Base-by-base conservation (phyloP, 2,888 invertebrate species). In the Neoscelio sp. region DNA sequence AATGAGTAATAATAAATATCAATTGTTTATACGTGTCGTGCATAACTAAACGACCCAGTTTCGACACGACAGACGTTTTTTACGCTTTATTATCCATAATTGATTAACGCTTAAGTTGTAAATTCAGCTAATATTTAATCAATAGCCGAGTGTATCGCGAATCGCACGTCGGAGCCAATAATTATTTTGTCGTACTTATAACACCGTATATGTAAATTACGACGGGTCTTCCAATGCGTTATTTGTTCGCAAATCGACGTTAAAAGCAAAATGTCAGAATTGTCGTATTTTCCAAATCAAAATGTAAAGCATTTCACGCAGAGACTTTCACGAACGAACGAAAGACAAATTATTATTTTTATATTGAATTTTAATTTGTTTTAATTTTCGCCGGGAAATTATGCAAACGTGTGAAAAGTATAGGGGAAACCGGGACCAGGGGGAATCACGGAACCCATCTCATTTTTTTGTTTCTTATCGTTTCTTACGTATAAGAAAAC, bases 231-330 rank as follows among this genome's bases (percentile, higher is more conserved):
- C 78, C 78, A 78, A 42, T 65, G 38, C 48, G 54, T 71, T 77
- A 65, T 78, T 65, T 10, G 13, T 78, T 73, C 20, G 18, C 15
- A 40, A 76, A 56, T 67, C 58, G 6, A 23, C 23, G 23, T 23
- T 1, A 20, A 33, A 42, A 42, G 1, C 10, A 13, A 40, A 48
- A 42, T 26, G 35, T 54, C 35, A 56, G 35, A 62, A 54, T 42
- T 18, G 58, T 68, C 67, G 54, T 76, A 76, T 76, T 76, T 76
- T 76, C 76, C 46, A 70, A 70, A 76, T 54, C 50, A 65, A 58
- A 65, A 64, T 75, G 60, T 76, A 54, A 68, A 76, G 20, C 44
- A 54, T 60, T 62, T 67, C 60, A 38, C 35, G 35, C 44, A 60
- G 50, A 65, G 50, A 48, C 65, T 68, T 68, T 50, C 23, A 62